Base-by-base conservation (phyloP, 2,113 vertebrate genomes). In the Phyllostomus discolor region DNA sequence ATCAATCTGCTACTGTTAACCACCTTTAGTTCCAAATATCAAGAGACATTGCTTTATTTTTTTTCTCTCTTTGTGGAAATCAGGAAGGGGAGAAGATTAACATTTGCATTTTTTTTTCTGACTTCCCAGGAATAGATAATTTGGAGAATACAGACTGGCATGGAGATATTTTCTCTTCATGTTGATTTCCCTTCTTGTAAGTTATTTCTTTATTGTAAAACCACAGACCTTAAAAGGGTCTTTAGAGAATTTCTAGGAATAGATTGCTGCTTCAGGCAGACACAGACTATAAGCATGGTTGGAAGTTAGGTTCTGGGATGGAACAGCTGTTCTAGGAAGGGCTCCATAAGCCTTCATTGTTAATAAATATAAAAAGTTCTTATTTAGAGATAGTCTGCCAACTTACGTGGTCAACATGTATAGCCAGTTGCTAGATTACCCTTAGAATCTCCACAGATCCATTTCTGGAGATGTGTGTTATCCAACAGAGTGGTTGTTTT, bases 361-460 rank as follows among this genome's bases (percentile, higher is more conserved):
- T 95, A 66, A 82, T 90, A 83, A 86, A 81, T 85, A 59, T 14
- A 35, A 62, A 75, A 72, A 48, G 54, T 81, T 94, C 46, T 93
- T 19, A 72, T 16, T 70, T 79, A 62, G 43, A 94, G 41, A 78
- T 78, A 7, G 38, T 35, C 7, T 82, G 43, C 48, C 92, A 75
- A 84, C 24, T 84, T 95, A 90, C 67, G 16, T 48, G 43, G 54
- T 92, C 1, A 28, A 76, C 8, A 28, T 93, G 81, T 48, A 59
- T 28, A 64, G 79, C 48, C 48, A 64, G 78, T 93, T 91, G 64
- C 35, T 86, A 73, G 79, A 83, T 80, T 54, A 95, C 12, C 10
- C 12, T 78, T 72, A 46, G 38, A 67, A 91, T n/a, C 35, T 87
- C 33, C 64, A 52, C 33, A 85, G 26, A 64, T 17, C 12, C 6